Percentiles rank a stretch among this genome's conserved stretches.
phyloP scores from a whole-genome alignment of 1,140 invertebrate species.

The Scaptomyza montana region DNA sequence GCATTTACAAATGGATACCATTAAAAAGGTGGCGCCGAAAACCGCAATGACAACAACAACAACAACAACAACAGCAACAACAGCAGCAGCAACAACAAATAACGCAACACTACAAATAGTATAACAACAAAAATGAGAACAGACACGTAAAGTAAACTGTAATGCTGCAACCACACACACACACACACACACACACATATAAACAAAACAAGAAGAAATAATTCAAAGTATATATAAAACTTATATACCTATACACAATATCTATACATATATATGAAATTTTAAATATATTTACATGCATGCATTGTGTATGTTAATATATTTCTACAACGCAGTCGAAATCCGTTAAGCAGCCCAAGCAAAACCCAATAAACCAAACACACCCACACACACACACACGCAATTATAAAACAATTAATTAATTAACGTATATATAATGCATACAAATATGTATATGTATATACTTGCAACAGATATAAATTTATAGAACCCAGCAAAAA shows the following conservation, averaged over 20 bases:
- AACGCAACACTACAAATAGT: conserved; percentile 21
- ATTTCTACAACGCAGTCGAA: conserved; percentile 49
- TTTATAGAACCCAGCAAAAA: conserved; percentile 45
- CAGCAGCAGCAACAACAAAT: conserved; percentile 47
- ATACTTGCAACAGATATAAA: conserved; percentile 19
- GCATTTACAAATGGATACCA: conserved; percentile 97
- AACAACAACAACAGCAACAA: too few relatives aligned
- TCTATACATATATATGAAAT: conserved; percentile 27
- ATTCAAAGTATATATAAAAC: conserved; percentile 37
- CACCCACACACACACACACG: conserved; percentile 31
- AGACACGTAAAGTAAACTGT: conserved; percentile 49
- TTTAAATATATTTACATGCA: conserved; percentile 23
- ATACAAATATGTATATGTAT: conserved; percentile 26
- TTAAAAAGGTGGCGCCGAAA: conserved; percentile 87
- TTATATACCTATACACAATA: conserved; percentile 35
- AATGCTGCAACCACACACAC: conserved; percentile 65
- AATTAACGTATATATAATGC: conserved; percentile 15
- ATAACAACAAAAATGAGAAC: conserved; percentile 51
- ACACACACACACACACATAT: conserved; percentile 24
- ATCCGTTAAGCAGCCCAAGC: conserved; percentile 62
- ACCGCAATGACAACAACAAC: conserved; percentile 75
- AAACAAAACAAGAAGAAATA: conserved; percentile 44
- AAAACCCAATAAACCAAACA: conserved; percentile 67
- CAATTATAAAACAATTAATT: not conserved
- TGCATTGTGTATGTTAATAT: conserved; percentile 14